Evolutionary conservation across 2,113 vertebrate genomes (phyloP).

Genomic region (Labrus mixtus): DNA sequence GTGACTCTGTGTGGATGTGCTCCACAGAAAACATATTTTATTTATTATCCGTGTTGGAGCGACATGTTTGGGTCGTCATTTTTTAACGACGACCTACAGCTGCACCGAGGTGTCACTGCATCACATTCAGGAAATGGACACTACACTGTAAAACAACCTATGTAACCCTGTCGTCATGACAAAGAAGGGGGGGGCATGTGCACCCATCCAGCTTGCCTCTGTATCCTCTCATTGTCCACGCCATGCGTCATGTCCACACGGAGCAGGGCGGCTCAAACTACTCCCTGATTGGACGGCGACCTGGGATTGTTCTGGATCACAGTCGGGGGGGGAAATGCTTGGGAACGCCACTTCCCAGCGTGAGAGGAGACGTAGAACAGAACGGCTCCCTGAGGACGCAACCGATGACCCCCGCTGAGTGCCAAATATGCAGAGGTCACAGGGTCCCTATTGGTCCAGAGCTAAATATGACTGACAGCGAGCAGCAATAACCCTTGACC

Average conservation of each 20-base stretch:
- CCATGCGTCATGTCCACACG: slow-evolving; percentile 91
- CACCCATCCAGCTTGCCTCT: slow-evolving; percentile 89
- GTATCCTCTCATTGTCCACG: slow-evolving; percentile 99
- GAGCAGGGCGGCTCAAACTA: slow-evolving; percentile 82
- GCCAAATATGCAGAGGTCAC: slow-evolving; percentile 96
- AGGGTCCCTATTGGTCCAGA: slow-evolving; percentile 84
- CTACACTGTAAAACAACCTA: slow-evolving; percentile 32
- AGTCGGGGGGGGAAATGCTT: slow-evolving; percentile 91
- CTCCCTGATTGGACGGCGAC: slow-evolving; percentile 86
- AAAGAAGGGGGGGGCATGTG: slow-evolving; percentile 85
- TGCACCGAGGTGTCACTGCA: slow-evolving; percentile 58
- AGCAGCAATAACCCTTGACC: slow-evolving; percentile 82
- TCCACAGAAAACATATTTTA: slow-evolving; percentile 54
- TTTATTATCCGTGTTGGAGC: slow-evolving; percentile 15
- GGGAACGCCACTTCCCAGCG: slow-evolving; percentile 94
- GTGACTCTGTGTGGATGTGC: slow-evolving; percentile 52
- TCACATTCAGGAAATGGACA: slow-evolving; percentile 63
- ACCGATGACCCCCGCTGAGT: slow-evolving; percentile 91
- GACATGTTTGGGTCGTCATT: slow-evolving; percentile 9
- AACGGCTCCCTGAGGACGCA: slow-evolving; percentile 90
- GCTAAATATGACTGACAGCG: slow-evolving; percentile 87
- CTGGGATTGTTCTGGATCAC: slow-evolving; percentile 93
- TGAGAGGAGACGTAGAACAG: slow-evolving; percentile 93
- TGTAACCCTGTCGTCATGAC: slow-evolving; percentile 34
- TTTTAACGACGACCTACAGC: slow-evolving; percentile 48